phyloP scores from a whole-genome alignment of 2,113 vertebrate species.

The Chloroceryle aenea region DNA sequence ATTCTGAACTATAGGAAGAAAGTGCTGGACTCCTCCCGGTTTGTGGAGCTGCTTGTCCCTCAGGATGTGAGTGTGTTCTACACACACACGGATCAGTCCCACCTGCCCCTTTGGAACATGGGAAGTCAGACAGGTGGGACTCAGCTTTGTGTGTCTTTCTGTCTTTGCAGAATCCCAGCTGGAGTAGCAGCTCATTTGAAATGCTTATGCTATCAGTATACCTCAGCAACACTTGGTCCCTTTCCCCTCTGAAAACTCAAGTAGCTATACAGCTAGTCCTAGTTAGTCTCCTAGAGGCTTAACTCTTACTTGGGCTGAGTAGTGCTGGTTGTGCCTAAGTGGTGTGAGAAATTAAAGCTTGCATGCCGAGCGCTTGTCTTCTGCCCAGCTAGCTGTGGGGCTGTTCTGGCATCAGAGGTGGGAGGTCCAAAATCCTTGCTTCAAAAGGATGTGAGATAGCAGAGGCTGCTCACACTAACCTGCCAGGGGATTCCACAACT shows the following conservation, averaged over 20 bases:
- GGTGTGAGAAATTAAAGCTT: neutral
- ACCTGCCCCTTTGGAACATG: conserved; percentile 85
- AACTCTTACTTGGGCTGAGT: neutral
- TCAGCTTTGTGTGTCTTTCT: neutral
- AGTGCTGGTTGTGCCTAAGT: neutral
- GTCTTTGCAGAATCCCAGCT: neutral
- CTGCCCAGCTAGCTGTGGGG: neutral
- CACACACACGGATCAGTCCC: conserved; percentile 80
- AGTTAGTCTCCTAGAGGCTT: neutral
- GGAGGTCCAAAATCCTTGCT: neutral
- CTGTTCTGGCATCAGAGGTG: neutral
- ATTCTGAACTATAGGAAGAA: conserved; percentile 86
- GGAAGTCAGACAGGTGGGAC: conserved; percentile 62
- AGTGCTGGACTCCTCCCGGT: conserved; percentile 81
- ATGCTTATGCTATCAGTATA: neutral
- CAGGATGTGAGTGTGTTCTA: conserved; percentile 89
- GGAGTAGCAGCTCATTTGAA: neutral
- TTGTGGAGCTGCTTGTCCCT: conserved; percentile 88
- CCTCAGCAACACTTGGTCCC: neutral
- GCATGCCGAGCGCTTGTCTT: neutral
- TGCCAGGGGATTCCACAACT: neutral
- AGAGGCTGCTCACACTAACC: neutral
- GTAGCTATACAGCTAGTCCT: neutral
- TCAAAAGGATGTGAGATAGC: neutral
- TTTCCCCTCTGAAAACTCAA: neutral